Evolutionary conservation across 2,113 vertebrate species (phyloP), one percentile per base, ranked within the genome.

Genomic region (Struthidea cinerea): DNA sequence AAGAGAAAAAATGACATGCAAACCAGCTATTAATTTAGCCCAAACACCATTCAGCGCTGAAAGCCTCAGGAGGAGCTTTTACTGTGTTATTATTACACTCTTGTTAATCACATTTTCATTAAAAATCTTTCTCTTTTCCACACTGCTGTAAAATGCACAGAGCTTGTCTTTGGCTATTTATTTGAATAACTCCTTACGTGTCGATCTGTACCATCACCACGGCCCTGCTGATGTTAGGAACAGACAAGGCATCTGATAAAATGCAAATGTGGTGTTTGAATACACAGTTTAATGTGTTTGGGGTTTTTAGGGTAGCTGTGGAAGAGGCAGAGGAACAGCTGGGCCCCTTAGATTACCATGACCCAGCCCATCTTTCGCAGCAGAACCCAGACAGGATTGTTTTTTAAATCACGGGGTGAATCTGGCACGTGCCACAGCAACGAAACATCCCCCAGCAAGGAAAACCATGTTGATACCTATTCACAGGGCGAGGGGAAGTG

Each of bases 321-420:
- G 60, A 77, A 84, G 60, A 77, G 74, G 56, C 74, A 86, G 49
- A 57, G 75, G 69, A 67, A 17, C 67, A 95, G 63, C 81, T 94
- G 89, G 39, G 79, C 52, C n/a, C 39, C 22, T 77, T 7, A 23
- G 49, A 76, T 77, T 73, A 24, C 56, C 67, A 33, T 26, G 30
- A 41, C 63, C n/a, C 19, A 67, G 59, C 86, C 49, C 33, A n/a
- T 49, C 70, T 76, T 82, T 27, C 60, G n/a, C 61, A 93, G 90
- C 78, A 59, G 39, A 44, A 56, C 74, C 46, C 78, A 85, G 52
- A 42, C 22, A 67, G 28, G 64, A 9, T 30, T 47, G n/a, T 20
- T 46, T n/a, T 61, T 27, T 26, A 74, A 86, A 75, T 32, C 41
- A 79, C 0, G 2, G 30, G 49, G 24, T 55, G 68, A 87, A 80